Evolutionary conservation across 1,140 invertebrate species (phyloP).

Genomic region (Drosophila elegans): DNA sequence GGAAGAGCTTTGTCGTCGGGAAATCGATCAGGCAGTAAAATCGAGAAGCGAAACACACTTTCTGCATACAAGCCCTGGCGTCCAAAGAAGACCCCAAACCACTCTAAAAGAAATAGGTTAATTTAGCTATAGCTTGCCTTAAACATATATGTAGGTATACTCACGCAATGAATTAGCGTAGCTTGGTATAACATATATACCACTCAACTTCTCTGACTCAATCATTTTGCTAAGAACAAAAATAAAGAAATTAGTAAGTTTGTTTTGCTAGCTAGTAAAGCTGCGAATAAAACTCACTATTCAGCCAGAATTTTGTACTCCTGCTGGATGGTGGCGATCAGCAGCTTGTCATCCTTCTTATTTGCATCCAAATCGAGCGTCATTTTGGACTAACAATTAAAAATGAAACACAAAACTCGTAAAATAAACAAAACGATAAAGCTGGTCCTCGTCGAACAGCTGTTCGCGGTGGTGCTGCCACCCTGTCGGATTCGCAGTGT

Average conservation of each 20-base stretch:
- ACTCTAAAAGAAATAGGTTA: conserved; percentile 87
- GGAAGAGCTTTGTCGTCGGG: conserved; percentile 92
- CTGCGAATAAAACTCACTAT: conserved; percentile 87
- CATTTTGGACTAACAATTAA: conserved; percentile 43
- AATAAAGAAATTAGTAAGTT: neutral
- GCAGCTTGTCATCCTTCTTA: conserved; percentile 80
- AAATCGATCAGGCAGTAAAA: conserved; percentile 94
- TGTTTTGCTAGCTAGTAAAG: neutral
- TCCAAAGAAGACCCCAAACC: conserved; percentile 97
- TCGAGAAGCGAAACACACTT: conserved; percentile 94
- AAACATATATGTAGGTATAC: conserved; percentile 74
- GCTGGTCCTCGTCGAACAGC: conserved; percentile 5
- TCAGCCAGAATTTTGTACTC: conserved; percentile 92
- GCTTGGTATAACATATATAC: conserved; percentile 96
- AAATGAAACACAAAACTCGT: conserved; percentile 35
- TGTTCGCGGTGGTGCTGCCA: conserved; percentile 14
- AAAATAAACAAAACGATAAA: conserved; percentile 38
- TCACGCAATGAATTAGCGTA: conserved; percentile 89
- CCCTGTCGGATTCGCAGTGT: neutral
- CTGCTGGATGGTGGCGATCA: conserved; percentile 86
- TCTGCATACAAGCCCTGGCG: conserved; percentile 94
- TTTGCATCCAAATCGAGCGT: conserved; percentile 71
- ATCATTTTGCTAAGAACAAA: conserved; percentile 91
- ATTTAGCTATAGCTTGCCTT: neutral
- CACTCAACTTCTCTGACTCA: conserved; percentile 92